Evolutionary conservation across 1,140 invertebrate species (phyloP).

Genomic region (Cydia fagiglandana): DNA sequence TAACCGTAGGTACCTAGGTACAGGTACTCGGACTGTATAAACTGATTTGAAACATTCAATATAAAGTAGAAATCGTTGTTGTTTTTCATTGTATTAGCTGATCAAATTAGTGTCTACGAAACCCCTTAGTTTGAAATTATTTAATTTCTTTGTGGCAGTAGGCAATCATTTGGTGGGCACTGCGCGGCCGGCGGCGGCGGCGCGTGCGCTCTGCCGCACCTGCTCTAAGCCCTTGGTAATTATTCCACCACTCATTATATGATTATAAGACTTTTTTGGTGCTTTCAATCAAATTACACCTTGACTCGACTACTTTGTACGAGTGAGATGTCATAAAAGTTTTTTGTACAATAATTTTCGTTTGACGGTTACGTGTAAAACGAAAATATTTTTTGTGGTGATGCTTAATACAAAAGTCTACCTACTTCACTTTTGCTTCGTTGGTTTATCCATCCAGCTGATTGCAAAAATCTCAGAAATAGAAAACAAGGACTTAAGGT

Average conservation of each 20-base stretch:
- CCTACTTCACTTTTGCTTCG: constrained; percentile 24
- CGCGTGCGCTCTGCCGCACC: constrained; percentile 67
- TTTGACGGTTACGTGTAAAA: constrained; percentile 63
- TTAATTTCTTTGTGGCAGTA: constrained; percentile 15
- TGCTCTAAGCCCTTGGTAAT: constrained; percentile 73
- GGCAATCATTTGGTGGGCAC: constrained; percentile 32
- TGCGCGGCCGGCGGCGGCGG: constrained; percentile 39
- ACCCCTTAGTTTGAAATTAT: constrained; percentile 5
- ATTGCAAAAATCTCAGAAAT: constrained; percentile 29
- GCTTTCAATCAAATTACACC: constrained; percentile 79
- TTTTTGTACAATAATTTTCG: constrained; percentile 64
- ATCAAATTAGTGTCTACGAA: not conserved
- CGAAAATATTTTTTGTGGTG: constrained; percentile 41
- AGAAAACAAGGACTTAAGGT: constrained; percentile 22
- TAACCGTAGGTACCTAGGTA: too few species aligned
- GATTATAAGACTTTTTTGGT: constrained; percentile 78
- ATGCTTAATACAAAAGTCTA: constrained; percentile 8
- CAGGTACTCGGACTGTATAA: too few species aligned
- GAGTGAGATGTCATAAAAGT: constrained; percentile 77
- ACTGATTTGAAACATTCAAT: too few species aligned
- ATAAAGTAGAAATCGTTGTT: not conserved
- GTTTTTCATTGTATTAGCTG: not conserved
- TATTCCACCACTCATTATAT: constrained; percentile 78
- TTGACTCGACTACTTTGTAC: constrained; percentile 66
- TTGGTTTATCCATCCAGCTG: constrained; percentile 16